Percentiles rank a stretch among this genome's conserved stretches.
Evolutionary conservation across 92 coral and sea anemone genomes (phyloP).

Genomic region (Diadumene lineata): DNA sequence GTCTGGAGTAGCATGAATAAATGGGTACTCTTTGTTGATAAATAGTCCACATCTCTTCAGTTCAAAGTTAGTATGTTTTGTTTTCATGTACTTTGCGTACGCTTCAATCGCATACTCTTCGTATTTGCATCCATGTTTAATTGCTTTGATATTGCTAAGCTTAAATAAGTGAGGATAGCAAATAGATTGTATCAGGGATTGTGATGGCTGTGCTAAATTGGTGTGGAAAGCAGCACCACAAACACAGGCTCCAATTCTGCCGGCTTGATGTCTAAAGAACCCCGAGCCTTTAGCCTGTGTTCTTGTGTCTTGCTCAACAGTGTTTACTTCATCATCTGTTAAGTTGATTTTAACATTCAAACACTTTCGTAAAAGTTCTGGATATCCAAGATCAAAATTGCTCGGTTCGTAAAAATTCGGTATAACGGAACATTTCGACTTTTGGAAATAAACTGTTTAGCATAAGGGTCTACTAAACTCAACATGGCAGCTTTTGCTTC

Average conservation of each 20-base stretch:
- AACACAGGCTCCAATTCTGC: conserved; percentile 50
- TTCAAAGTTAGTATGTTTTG: conserved; percentile 28
- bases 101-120: conserved; percentile 44
- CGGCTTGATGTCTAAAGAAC: conserved; percentile 53
- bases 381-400: no score
- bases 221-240: conserved; percentile 51
- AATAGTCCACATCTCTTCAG: conserved; percentile 36
- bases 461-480: not conserved
- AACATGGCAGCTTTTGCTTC: no score
- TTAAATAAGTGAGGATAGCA: conserved; percentile 56
- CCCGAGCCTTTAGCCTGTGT: conserved; percentile 40
- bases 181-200: conserved; percentile 43
- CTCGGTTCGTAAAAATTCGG: no score
- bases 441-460: conserved; percentile 35
- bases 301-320: conserved; percentile 34
- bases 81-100: conserved; percentile 37
- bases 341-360: not conserved
- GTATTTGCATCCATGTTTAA: conserved; percentile 45
- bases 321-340: conserved; percentile 13
- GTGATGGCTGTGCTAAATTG: conserved; percentile 46
- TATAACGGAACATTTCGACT: no score
- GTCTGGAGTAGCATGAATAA: conserved; percentile 53
- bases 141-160: conserved; percentile 45
- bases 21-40: conserved; percentile 24
- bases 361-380: conserved; percentile 25